Base-by-base conservation (phyloP, 2,888 invertebrate species). In the Cantharis flavilabris region DNA sequence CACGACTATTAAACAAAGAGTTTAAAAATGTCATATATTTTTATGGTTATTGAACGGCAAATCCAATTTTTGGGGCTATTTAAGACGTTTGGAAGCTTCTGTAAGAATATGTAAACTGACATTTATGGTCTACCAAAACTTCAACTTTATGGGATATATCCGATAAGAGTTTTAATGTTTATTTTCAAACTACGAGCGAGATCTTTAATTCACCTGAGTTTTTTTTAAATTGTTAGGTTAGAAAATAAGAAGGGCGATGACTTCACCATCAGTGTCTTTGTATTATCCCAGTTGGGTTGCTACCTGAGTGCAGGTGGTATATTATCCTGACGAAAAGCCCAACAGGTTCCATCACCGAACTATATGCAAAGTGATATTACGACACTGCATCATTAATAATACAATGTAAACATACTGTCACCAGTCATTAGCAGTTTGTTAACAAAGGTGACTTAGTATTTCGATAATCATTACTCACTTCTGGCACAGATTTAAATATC, bases 61-160 rank as follows among this genome's bases (percentile, higher is more conserved):
- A 88, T 88, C 88, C 88, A 88, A 88, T 88, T 88, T 88, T 88
- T 88, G 88, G 87, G 86, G 87, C 87, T 87, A 87, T 88, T 88
- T 87, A 87, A 88, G 87, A 86, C 85, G 86, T 86, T 86, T 84
- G 80, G 80, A 82, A 80, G 83, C 82, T 83, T 81, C 82, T 82
- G 81, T 83, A 80, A 84, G 84, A 87, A 87, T 87, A 87, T 87
- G 87, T 85, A 86, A 82, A 85, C 84, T 84, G 87, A 86, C 87
- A 83, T 87, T 88, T 87, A 88, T 85, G 85, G 82, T 83, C 84
- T 81, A 81, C 84, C 81, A 85, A 86, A 87, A 86, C 85, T 85
- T 84, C 80, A 82, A 82, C 84, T 87, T 87, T 87, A 88, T 87
- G 86, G 83, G 72, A 62, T 73, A 79, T 76, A 76, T 72, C 69